Conservation (phyloP, 2,797 vertebrate genomes). For the Anabas testudineus region DNA sequence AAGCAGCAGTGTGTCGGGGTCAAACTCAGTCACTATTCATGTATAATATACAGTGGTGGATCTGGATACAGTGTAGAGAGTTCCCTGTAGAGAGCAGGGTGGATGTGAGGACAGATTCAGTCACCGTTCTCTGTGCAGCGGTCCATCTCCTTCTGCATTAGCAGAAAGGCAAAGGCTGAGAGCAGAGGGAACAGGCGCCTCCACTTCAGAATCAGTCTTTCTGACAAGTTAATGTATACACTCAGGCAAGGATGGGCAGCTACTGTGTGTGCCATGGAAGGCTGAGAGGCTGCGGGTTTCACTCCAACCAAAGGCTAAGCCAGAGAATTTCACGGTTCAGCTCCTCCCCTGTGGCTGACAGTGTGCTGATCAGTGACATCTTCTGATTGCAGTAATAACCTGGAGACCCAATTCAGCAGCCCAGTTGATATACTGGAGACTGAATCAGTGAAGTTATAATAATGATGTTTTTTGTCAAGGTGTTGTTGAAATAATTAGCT, state of each 20-base stretch:
- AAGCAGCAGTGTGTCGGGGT: slow-evolving; percentile 67
- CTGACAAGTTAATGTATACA: slow-evolving; percentile 60
- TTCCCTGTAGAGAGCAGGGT: slow-evolving; percentile 46
- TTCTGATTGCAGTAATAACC: slow-evolving; percentile 26
- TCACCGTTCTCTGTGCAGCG: slow-evolving; percentile 40
- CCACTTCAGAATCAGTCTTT: slow-evolving; percentile 52
- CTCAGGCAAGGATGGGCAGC: slow-evolving; percentile 26
- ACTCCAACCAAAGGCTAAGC: slow-evolving; percentile 3
- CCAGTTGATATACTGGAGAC: background rate
- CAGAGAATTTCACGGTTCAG: slow-evolving; percentile 37
- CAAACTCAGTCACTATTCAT: slow-evolving; percentile 56
- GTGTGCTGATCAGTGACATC: background rate
- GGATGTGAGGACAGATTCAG: slow-evolving; percentile 46
- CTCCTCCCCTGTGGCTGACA: slow-evolving; percentile 21
- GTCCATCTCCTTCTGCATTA: slow-evolving; percentile 49
- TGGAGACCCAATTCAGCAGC: slow-evolving; percentile 2
- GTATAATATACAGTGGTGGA: slow-evolving; percentile 50
- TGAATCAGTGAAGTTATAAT: slow-evolving; percentile 9
- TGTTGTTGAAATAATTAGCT: no score
- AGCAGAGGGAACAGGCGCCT: slow-evolving; percentile 42
- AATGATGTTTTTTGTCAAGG: background rate
- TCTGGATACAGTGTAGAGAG: slow-evolving; percentile 20
- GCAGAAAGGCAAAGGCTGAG: slow-evolving; percentile 49
- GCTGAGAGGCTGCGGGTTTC: slow-evolving; percentile 33
- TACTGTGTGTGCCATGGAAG: slow-evolving; percentile 11